These are phyloP conservation scores for Pyrocoelia pectoralis DNA, from an alignment of 2,888 invertebrate species.

Conservation along the genomic window DNA sequence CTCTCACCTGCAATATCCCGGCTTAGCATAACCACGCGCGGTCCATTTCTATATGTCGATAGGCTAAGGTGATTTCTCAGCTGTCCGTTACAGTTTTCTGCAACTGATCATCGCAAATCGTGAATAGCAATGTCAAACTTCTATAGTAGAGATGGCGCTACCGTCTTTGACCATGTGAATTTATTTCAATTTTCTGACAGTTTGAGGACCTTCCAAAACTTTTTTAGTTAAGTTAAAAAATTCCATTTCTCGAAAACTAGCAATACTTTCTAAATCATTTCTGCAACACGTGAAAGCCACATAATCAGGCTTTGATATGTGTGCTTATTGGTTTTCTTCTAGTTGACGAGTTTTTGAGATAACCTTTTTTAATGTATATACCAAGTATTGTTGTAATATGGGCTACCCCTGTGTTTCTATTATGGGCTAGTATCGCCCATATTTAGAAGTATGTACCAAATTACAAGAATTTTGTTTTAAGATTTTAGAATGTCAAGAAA, in stretches of 20 bases:
- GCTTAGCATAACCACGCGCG: too few relatives aligned
- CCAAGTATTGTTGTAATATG: neutral
- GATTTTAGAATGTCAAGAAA: conserved; percentile 45
- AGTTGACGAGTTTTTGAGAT: too few relatives aligned
- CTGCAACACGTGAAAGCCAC: neutral
- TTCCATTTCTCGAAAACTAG: neutral
- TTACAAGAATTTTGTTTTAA: conserved; percentile 38
- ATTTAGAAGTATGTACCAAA: conserved; percentile 38
- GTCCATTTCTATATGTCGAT: too few relatives aligned
- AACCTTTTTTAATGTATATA: neutral
- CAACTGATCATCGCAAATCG: too few relatives aligned
- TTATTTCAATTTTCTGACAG: too few relatives aligned
- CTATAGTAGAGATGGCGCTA: too few relatives aligned
- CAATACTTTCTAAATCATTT: neutral
- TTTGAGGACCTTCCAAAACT: neutral
- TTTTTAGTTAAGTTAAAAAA: neutral
- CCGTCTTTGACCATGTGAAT: too few relatives aligned
- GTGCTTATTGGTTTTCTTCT: neutral
- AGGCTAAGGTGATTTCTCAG: too few relatives aligned
- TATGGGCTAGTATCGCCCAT: neutral
- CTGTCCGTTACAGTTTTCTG: too few relatives aligned
- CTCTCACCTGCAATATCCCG: too few relatives aligned
- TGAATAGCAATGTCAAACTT: too few relatives aligned
- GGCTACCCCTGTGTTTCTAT: neutral
- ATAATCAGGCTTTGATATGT: neutral